phyloP scores from a whole-genome alignment of 2,113 vertebrate species.

The Ibidorhyncha struthersii region DNA sequence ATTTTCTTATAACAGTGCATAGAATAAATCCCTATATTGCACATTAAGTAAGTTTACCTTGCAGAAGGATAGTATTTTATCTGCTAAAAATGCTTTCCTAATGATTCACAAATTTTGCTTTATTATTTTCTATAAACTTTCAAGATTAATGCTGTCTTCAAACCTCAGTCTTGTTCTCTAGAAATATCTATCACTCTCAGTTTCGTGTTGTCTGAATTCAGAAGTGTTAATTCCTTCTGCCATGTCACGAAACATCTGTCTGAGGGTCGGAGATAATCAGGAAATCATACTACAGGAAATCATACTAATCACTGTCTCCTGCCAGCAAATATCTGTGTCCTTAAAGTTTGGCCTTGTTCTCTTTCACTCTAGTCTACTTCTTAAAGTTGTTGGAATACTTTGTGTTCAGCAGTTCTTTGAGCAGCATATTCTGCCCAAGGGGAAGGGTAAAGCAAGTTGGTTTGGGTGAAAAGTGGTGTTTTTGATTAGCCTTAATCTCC shows the following conservation, averaged over 20 bases:
- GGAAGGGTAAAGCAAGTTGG: neutral
- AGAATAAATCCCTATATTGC: neutral
- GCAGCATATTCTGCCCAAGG: neutral
- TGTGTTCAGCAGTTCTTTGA: neutral
- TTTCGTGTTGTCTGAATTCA: neutral
- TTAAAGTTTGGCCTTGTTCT: neutral
- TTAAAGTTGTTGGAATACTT: neutral
- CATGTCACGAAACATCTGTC: neutral
- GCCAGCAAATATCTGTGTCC: neutral
- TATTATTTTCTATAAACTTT: neutral
- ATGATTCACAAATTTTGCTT: neutral
- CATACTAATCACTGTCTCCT: neutral
- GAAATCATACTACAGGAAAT: neutral
- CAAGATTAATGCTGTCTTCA: neutral
- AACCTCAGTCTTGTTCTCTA: neutral
- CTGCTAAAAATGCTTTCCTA: neutral
- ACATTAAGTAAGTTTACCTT: neutral
- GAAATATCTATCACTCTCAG: neutral
- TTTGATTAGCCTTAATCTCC: neutral
- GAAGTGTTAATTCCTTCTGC: neutral
- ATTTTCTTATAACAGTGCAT: neutral
- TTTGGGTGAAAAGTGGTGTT: neutral
- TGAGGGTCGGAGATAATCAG: neutral
- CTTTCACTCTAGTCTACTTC: neutral
- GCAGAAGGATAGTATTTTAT: neutral